Evolutionary conservation across 2,888 invertebrate genomes (phyloP), one percentile per base, ranked within the genome.

Genomic region (Tricholauxania praeusta): DNA sequence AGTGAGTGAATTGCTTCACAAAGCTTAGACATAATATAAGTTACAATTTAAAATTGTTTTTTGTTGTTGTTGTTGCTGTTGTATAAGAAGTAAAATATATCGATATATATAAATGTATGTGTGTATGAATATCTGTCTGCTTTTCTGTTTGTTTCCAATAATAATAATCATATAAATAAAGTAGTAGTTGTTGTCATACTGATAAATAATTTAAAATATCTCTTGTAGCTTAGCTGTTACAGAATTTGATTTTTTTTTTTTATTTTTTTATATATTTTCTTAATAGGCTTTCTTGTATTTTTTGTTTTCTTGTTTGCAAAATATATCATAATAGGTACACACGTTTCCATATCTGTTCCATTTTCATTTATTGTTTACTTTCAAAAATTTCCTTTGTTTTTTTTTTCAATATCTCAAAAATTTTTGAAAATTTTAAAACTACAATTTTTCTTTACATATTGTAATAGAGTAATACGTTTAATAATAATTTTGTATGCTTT

Each of bases 61-160:
- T 39, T 39, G 6, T 39, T 39, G 28, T 39, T 39, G 7, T 39
- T 39, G 39, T 39, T 39, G 39, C 39, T 39, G 39, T 49, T 69
- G 32, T 69, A 69, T 62, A 69, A 60, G 60, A 69, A 69, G 69
- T 62, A 69, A 69, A 60, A 60, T 69, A 69, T 68, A 59, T 68
- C 19, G 39, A 69, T 60, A 17, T 47, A 63, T 47, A 63, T 62
- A 10, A 19, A 63, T 47, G 39, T 62, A 17, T 32, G 12, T 62
- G 15, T 19, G 19, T 39, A 39, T 39, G 39, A 39, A 47, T 32
- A 5, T 62, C 17, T 19, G 39, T 17, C 14, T 53, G 7, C 17
- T 60, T 28, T 14, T 12, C 12, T 15, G 6, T 48, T 28, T 52
- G 49, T 52, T 60, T 69, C 17, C 59, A 32, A 39, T 62, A 60